These are phyloP conservation scores for Peromyscus leucopus DNA, from an alignment of 2,113 vertebrate genomes.

Conservation along the genomic window DNA sequence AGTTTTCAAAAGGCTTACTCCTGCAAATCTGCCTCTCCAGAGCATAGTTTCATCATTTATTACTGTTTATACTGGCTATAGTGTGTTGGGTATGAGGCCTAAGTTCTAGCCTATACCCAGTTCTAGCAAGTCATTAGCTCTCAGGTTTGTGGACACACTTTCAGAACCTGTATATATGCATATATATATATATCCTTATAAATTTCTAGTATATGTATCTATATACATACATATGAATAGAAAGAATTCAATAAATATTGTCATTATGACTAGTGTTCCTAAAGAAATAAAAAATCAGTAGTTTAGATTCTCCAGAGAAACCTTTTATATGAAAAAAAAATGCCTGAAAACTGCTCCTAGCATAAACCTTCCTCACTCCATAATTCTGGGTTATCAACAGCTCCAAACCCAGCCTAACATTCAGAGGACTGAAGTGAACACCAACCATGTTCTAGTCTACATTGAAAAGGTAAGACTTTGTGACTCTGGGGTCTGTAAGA, in stretches of 20 bases:
- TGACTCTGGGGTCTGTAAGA: neutral
- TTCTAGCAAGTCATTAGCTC: neutral
- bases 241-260: neutral
- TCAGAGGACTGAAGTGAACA: conserved; percentile 71
- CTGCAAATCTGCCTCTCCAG: neutral
- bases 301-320: conserved; percentile 22
- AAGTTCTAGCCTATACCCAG: neutral
- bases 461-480: conserved; percentile 73
- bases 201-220: neutral
- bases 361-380: neutral
- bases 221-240: neutral
- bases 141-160: neutral
- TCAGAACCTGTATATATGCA: neutral
- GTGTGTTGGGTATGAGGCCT: neutral
- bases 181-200: neutral
- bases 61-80: neutral
- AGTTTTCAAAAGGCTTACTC: neutral
- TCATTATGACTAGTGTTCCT: neutral
- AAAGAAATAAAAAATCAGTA: conserved; percentile 22
- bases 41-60: neutral
- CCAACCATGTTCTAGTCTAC: conserved; percentile 75
- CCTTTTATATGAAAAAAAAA: conserved; percentile 4
- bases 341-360: neutral
- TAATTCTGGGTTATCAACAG: conserved; percentile 57
- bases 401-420: conserved; percentile 56